A percentile compares a stretch with the other conserved stretches of the same genome.
Conservation (phyloP, 1,140 invertebrate genomes). For the Drosophila kepulauana region DNA sequence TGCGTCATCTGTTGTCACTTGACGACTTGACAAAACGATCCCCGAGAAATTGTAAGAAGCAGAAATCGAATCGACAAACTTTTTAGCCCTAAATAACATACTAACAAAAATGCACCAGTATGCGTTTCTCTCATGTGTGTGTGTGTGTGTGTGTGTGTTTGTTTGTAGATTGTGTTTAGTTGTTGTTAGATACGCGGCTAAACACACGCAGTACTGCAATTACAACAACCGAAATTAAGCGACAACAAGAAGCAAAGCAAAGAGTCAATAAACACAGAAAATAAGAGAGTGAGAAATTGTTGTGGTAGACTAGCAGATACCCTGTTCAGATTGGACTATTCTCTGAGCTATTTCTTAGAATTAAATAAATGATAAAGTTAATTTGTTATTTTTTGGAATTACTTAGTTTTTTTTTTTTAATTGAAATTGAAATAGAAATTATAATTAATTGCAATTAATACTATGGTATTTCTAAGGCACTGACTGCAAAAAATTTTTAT, state of each 20-base stretch:
- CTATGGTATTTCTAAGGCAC: too few relatives aligned
- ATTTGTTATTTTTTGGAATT: too few relatives aligned
- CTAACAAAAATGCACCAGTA: neutral
- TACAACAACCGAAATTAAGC: neutral
- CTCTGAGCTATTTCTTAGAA: too few relatives aligned
- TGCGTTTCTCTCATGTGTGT: neutral
- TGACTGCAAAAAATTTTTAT: too few relatives aligned
- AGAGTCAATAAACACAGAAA: too few relatives aligned
- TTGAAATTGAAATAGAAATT: too few relatives aligned
- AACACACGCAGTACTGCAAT: constrained; percentile 20
- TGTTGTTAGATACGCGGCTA: constrained; percentile 8
- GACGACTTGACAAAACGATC: constrained; percentile 24
- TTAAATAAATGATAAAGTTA: too few relatives aligned
- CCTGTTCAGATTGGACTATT: neutral
- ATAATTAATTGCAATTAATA: too few relatives aligned
- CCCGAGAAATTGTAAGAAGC: constrained; percentile 13
- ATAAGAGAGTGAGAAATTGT: neutral
- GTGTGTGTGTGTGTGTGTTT: constrained; percentile 2
- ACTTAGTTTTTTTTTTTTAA: too few relatives aligned
- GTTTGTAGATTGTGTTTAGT: constrained; percentile 6
- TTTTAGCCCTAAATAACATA: constrained; percentile 3
- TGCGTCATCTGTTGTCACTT: constrained; percentile 61
- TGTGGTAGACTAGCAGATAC: neutral
- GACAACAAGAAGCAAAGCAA: neutral
- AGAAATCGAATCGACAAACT: constrained; percentile 26